Base-by-base conservation (phyloP, 2,113 vertebrate species). In the Micromys minutus region DNA sequence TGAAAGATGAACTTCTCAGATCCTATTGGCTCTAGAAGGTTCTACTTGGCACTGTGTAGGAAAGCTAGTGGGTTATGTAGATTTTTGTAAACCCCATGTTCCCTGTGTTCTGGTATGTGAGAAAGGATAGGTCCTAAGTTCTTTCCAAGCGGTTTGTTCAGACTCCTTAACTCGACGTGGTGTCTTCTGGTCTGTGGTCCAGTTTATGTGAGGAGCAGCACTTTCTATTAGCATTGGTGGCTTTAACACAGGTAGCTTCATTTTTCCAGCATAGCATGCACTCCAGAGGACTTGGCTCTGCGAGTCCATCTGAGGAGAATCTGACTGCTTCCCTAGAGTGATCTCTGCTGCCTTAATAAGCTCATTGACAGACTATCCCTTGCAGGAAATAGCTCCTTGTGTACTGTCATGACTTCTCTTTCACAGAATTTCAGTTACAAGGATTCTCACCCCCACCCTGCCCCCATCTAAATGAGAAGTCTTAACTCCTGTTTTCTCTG, bases 401-500 rank as follows among this genome's bases (percentile, higher is more conserved):
- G 39, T 45, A 26, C 45, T 39, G 31, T 29, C 80, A 10, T 45
- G 57, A 84, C 80, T 63, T 61, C 29, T 83, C 80, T 83, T 42
- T 84, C 57, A 39, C 4, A 26, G 45, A 77, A 16, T 63, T 42
- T 84, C 3, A 42, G n/a, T 83, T 83, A 15, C 2, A 15, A 61
- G n/a, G 57, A 42, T 61, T 61, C n/a, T 42, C n/a, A 59, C 22
- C 36, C 3, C 0, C 47, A 10, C 22, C 26, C 36, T 34, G 3
- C 36, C 5, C 1, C 36, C 79, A 45, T 84, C 80, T 84, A 31
- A 61, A 31, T 31, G 57, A 84, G 8, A 45, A 84, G 57, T 84
- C 39, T 84, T 95, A 42, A 95, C 12, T 94, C 7, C 10, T 24
- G 3, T 88, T 90, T 94, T 89, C 80, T n/a, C 79, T 59, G 13